phyloP scores from a whole-genome alignment of 2,113 vertebrate genomes.

The Herpailurus yagouaroundi region DNA sequence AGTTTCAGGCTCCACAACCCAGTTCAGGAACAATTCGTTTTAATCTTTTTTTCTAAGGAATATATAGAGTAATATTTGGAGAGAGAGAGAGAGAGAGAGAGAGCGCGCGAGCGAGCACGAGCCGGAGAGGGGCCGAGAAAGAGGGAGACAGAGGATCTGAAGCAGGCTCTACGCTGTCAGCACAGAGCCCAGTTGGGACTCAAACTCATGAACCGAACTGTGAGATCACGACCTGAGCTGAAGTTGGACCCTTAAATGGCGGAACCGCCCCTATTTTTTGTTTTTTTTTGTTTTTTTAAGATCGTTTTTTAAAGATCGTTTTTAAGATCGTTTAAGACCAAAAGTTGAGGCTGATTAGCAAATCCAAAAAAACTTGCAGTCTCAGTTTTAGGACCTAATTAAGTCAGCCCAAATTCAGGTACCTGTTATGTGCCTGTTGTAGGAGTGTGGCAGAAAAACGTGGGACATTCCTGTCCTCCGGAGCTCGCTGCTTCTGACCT shows the following conservation, averaged over 20 bases:
- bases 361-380: background rate
- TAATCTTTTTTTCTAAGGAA: background rate
- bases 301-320: too few relatives aligned
- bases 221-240: too few relatives aligned
- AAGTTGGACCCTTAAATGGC: too few relatives aligned
- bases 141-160: too few relatives aligned
- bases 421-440: background rate
- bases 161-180: too few relatives aligned
- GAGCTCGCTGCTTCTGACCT: background rate
- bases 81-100: too few relatives aligned
- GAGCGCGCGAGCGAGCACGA: rapidly evolving
- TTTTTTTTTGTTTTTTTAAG: background rate
- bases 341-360: background rate
- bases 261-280: too few relatives aligned
- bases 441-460: background rate
- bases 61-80: background rate
- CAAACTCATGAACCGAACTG: too few relatives aligned
- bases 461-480: background rate
- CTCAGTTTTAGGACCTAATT: background rate
- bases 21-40: background rate
- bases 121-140: too few relatives aligned
- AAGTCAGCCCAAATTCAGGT: background rate
- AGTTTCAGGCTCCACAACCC: background rate
- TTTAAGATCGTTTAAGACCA: background rate
- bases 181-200: too few relatives aligned